Base-by-base conservation (phyloP, 2,888 invertebrate species). In the Meghimatium bilineatum region DNA sequence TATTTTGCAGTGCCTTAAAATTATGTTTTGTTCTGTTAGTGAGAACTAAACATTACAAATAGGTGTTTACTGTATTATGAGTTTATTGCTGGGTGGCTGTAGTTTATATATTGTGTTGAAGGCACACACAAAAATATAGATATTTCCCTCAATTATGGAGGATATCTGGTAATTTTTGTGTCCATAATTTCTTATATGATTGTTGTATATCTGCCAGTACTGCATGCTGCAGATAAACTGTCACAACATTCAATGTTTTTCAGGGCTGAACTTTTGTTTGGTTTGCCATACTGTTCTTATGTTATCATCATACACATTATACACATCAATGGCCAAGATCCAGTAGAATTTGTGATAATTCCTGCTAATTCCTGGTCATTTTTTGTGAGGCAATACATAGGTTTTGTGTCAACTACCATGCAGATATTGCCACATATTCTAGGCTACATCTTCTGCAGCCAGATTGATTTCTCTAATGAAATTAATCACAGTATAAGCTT, bases 1-100 rank as follows among this genome's bases (percentile, higher is more conserved):
- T 87, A 87, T 90, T 89, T 91, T 90, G 90, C 91, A 89, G 91
- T 91, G 91, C 91, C 91, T 91, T 91, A 91, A 88, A 89, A 88
- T 87, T 85, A 88, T 86, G 88, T 87, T 88, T 87, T 83, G 84
- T 88, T 88, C 89, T 87, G 88, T 82, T 87, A 88, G 89, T 72
- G 49, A 72, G n/a, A 72, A 69, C 36, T 6, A 69, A 67, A 90
- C 91, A 91, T 91, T 91, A 91, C 89, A 89, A 88, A 56, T 44
- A 87, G 85, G 88, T 89, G 85, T 89, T 89, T 88, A 88, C 87
- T 89, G 86, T 87, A 88, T 88, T 90, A 89, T 88, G 89, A 89
- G 88, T 89, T 8, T 17, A 12, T 14, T 44, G 44, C 44, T n/a
- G 29, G 44, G n/a, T n/a, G 29, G 49, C n/a, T 49, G 72, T 49